Percentiles rank a stretch among this genome's conserved stretches.
These are phyloP conservation scores for Lycophotia porphyrea DNA, from an alignment of 2,888 invertebrate genomes.

Conservation along the genomic window DNA sequence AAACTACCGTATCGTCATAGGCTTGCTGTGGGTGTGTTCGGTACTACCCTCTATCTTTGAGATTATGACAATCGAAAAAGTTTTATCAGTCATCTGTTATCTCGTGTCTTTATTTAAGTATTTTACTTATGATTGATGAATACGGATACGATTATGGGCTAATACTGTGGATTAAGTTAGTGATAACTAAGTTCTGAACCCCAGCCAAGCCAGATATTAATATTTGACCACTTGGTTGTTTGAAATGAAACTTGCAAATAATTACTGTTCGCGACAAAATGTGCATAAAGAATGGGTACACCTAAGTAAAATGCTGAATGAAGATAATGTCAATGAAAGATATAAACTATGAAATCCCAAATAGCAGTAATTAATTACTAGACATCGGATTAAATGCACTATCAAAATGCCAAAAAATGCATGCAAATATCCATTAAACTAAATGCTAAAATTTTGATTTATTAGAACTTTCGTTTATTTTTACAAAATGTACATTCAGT, in stretches of 20 bases:
- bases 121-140: conserved; percentile 43
- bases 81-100: conserved; percentile 17
- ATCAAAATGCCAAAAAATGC: neutral
- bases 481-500: no score
- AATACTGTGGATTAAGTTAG: conserved; percentile 25
- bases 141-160: conserved; percentile 35
- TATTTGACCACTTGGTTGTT: conserved; percentile 5
- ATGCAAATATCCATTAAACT: neutral
- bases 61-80: conserved; percentile 20
- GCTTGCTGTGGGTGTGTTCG: conserved; percentile 36
- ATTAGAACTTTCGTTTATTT: neutral
- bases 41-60: conserved; percentile 31
- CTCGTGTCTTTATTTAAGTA: conserved; percentile 8
- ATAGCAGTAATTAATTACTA: neutral
- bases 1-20: conserved; percentile 10
- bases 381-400: neutral
- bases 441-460: neutral
- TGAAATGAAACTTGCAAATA: neutral
- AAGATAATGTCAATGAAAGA: neutral
- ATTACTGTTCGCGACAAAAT: neutral
- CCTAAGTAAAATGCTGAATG: neutral
- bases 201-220: neutral
- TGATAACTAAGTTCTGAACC: conserved; percentile 26
- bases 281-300: neutral
- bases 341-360: neutral